Evolutionary conservation across 2,888 invertebrate species (phyloP), one percentile per base, ranked within the genome.

Genomic region (Ornithoptera alexandrae): DNA sequence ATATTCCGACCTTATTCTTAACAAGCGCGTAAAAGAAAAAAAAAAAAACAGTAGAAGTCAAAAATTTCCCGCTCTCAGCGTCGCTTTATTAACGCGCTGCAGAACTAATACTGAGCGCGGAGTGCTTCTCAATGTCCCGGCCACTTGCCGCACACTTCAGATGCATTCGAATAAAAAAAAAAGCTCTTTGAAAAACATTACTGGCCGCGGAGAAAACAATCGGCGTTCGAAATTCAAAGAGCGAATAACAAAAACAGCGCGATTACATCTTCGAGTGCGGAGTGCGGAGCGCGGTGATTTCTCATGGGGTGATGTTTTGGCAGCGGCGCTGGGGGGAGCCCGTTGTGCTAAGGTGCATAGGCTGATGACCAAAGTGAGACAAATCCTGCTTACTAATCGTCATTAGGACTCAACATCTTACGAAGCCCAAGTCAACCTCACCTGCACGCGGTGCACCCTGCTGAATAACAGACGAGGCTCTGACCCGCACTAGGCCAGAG

Each of bases 301-400:
- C 92, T 91, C 92, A 92, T 92, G 92, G 91, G 89, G 92, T 80
- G 85, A 81, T 92, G 92, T 92, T 92, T 84, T 88, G 90, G 89
- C 89, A 89, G 85, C 74, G 77, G 79, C 86, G 85, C 92, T 86
- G 83, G 89, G 89, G 92, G 92, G 92, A 90, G 79, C 75, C 39
- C 79, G 66, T 70, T 69, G 72, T 36, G 36, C 56, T 70, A 67
- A 65, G 72, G 74, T 75, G 68, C 57, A n/a, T 53, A 74, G 59
- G 57, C 42, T n/a, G 62, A 53, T 15, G 3, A 1, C n/a, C 3
- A 17, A 2, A 18, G 18, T 6, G 53, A n/a, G 53, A 53, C 53
- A 53, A 53, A 3, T n/a, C n/a, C n/a, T 53, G 15, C 12, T 53
- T 22, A 22, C 22, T 0, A 50, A 50, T 30, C 30, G 30, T 0